These are phyloP conservation scores for Trinorchestia longiramus DNA, from an alignment of 1,140 invertebrate genomes.

Conservation along the genomic window DNA sequence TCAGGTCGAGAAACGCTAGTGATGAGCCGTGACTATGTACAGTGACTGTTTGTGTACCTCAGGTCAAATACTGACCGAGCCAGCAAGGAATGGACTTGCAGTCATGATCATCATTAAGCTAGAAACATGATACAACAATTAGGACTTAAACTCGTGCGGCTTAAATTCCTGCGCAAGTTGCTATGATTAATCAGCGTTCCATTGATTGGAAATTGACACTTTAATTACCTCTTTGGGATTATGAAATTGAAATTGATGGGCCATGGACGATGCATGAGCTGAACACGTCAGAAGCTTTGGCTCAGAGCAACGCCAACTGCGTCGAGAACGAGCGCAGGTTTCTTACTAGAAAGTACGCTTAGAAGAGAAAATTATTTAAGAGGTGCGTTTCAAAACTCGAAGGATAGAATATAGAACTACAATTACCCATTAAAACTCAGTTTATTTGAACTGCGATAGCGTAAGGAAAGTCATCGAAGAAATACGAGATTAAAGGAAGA, in stretches of 20 bases:
- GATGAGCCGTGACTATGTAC: neutral
- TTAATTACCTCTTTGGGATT: neutral
- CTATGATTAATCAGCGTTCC: neutral
- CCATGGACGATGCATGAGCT: neutral
- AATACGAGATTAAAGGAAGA: no score
- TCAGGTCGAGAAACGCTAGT: no score
- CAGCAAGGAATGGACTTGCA: neutral
- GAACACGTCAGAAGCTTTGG: neutral
- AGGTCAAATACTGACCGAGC: neutral
- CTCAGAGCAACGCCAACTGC: neutral
- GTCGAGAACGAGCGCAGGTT: neutral
- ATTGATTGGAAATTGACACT: neutral
- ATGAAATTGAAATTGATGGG: neutral
- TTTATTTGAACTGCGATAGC: no score
- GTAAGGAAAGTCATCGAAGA: no score
- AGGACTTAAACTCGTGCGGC: neutral
- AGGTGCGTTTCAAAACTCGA: neutral
- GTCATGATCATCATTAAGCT: neutral
- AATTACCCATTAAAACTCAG: no score
- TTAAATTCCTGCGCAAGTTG: neutral
- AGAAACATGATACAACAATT: neutral
- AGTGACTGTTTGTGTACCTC: neutral
- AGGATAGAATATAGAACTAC: no score
- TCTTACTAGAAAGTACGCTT: neutral
- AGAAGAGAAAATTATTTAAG: neutral